A percentile compares a stretch with the other conserved stretches of the same genome.
These are phyloP conservation scores for Odocoileus virginianus DNA, from an alignment of 2,113 vertebrate genomes.

Conservation along the genomic window DNA sequence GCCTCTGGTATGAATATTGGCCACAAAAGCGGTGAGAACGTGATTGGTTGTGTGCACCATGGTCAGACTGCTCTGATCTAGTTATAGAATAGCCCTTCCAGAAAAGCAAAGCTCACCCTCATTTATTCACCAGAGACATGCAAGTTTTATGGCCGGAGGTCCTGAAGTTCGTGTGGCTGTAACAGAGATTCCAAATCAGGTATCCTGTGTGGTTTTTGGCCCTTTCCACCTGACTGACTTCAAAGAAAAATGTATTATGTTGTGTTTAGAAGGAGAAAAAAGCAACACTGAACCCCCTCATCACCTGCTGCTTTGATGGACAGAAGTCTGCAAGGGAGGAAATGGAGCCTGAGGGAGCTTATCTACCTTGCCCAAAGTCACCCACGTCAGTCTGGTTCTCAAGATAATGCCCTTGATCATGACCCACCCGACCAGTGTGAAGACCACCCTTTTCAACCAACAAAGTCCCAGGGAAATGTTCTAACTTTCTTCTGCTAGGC, in stretches of 20 bases:
- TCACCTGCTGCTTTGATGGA: background rate
- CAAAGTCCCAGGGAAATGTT: background rate
- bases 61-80: background rate
- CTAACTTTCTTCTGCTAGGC: background rate
- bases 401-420: background rate
- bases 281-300: background rate
- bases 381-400: background rate
- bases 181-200: constrained; percentile 31
- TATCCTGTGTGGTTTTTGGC: background rate
- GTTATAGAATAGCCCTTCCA: background rate
- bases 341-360: background rate
- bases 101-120: background rate
- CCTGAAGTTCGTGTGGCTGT: background rate
- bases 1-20: background rate
- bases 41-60: background rate
- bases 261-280: constrained; percentile 24
- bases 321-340: background rate
- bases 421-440: background rate
- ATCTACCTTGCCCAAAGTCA: background rate
- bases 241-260: background rate
- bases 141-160: background rate
- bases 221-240: constrained; percentile 37
- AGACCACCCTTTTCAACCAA: background rate
- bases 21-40: background rate
- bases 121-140: background rate